These are phyloP conservation scores for Drymodes brunneopygia DNA, from an alignment of 2,113 vertebrate species.

Conservation along the genomic window DNA sequence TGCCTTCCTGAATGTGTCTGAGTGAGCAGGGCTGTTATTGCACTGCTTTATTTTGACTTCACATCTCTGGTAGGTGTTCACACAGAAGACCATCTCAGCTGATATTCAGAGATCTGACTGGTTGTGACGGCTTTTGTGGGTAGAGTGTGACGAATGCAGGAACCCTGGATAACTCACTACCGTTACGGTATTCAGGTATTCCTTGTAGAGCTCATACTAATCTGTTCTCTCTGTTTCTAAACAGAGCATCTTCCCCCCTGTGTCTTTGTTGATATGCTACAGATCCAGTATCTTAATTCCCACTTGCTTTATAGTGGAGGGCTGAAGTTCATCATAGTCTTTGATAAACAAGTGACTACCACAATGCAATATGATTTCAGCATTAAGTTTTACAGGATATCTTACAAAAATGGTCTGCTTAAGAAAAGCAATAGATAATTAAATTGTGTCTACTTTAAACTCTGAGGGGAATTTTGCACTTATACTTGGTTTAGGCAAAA, in stretches of 20 bases:
- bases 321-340: neutral
- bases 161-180: neutral
- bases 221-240: neutral
- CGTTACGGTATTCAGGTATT: neutral
- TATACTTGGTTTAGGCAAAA: neutral
- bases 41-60: neutral
- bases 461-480: neutral
- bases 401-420: neutral
- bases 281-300: neutral
- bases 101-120: neutral
- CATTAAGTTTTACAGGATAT: neutral
- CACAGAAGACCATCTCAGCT: neutral
- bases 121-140: neutral
- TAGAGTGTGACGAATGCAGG: neutral
- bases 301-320: neutral
- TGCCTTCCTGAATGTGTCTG: neutral
- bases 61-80: neutral
- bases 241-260: neutral
- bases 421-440: neutral
- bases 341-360: neutral
- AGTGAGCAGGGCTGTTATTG: neutral
- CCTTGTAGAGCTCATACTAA: neutral
- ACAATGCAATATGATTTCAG: neutral
- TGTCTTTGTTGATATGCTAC: neutral
- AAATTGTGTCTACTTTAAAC: neutral